Evolutionary conservation across 2,113 vertebrate species (phyloP).

Genomic region (Galeopterus variegatus): DNA sequence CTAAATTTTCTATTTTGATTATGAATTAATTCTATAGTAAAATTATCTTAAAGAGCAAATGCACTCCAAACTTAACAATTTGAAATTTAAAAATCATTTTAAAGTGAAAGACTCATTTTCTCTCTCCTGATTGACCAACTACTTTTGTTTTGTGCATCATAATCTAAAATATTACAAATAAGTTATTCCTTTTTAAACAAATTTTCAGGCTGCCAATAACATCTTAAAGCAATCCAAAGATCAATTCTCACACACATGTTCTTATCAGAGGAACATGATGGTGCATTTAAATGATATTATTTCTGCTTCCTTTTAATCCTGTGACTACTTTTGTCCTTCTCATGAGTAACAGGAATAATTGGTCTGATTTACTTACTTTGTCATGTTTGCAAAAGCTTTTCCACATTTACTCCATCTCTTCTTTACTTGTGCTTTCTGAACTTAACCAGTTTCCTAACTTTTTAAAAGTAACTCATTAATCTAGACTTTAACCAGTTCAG

Average conservation of each 20-base stretch:
- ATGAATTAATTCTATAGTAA: background rate
- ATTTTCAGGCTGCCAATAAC: background rate
- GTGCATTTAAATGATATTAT: background rate
- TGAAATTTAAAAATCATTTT: slow-evolving; percentile 17
- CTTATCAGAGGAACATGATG: background rate
- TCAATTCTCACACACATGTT: background rate
- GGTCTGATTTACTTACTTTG: background rate
- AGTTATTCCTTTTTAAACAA: background rate
- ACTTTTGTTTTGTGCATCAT: background rate
- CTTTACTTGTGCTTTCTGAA: background rate
- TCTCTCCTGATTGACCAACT: background rate
- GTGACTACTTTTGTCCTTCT: background rate
- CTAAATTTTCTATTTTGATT: background rate
- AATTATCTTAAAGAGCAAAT: background rate
- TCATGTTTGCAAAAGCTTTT: background rate
- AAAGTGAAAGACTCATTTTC: background rate
- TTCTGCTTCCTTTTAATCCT: background rate
- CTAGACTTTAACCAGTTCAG: background rate
- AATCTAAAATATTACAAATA: background rate
- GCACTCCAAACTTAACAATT: background rate
- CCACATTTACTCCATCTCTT: background rate
- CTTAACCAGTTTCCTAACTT: background rate
- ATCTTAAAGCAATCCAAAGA: background rate
- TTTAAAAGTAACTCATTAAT: background rate
- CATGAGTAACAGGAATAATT: background rate